Percentiles rank a stretch among this genome's conserved stretches.
Conservation (phyloP, 1,140 invertebrate species). For the Orchesella cincta region DNA sequence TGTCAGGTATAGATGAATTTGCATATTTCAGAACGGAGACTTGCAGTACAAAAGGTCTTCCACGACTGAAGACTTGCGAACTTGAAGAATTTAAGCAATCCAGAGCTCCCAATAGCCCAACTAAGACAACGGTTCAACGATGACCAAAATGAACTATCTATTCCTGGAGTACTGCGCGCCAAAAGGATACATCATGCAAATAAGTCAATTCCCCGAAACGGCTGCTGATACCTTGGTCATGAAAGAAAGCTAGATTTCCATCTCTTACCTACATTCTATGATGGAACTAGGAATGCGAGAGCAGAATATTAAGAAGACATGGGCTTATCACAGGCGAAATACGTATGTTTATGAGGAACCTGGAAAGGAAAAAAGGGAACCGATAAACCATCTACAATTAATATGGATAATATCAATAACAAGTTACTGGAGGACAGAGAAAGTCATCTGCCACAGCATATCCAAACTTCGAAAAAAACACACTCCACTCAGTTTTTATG, state of each 20-base stretch:
- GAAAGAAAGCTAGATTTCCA: conserved; percentile 38
- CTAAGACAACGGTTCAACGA: conserved; percentile 10
- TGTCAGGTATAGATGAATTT: too few relatives aligned
- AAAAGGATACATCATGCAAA: conserved; percentile 41
- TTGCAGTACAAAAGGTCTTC: not conserved
- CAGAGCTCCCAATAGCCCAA: conserved; percentile 23
- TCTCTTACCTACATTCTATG: conserved; percentile 36
- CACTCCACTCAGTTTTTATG: not conserved
- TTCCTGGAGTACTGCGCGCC: conserved; percentile 40
- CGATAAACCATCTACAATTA: not conserved
- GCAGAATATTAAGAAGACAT: not conserved
- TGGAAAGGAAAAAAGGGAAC: not conserved
- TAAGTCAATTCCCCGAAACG: conserved; percentile 23
- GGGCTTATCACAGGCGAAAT: not conserved
- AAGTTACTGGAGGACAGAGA: not conserved
- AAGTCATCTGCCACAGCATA: not conserved
- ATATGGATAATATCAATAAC: not conserved
- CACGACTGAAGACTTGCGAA: not conserved
- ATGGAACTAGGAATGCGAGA: conserved; percentile 26
- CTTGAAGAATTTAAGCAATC: not conserved
- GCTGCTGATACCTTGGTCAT: conserved; percentile 35
- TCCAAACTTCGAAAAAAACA: too few relatives aligned
- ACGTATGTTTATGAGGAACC: not conserved
- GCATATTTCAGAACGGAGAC: conserved; percentile 4
- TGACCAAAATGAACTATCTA: conserved; percentile 36